Conservation (phyloP, 2,797 vertebrate genomes). For the Ciconia nigra region DNA sequence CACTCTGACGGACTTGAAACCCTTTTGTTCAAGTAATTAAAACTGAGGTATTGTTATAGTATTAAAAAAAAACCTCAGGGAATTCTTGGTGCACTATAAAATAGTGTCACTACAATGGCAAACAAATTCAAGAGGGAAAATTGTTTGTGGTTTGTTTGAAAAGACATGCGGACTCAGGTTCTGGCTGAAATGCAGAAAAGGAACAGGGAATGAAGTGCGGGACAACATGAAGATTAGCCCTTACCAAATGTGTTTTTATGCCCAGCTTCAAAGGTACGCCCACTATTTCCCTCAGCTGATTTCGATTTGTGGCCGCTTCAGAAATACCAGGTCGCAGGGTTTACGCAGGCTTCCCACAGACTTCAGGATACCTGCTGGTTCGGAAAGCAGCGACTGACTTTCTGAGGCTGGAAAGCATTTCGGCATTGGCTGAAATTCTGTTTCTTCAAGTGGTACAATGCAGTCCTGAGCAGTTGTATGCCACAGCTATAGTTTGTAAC, state of each 20-base stretch:
- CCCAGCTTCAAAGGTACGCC: not conserved
- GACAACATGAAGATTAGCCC: not conserved
- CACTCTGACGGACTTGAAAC: conserved; percentile 85
- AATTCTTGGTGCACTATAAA: not conserved
- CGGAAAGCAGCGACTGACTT: not conserved
- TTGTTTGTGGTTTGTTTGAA: not conserved
- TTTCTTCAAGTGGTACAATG: not conserved
- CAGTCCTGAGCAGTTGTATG: not conserved
- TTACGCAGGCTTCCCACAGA: not conserved
- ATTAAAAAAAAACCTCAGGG: conserved; percentile 40
- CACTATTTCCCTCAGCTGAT: not conserved
- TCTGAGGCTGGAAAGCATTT: not conserved
- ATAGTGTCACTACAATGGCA: not conserved
- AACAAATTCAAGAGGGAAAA: not conserved
- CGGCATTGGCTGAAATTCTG: not conserved
- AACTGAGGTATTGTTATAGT: conserved; percentile 54
- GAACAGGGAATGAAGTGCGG: not conserved
- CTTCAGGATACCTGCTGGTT: not conserved
- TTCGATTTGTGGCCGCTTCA: fast-evolving
- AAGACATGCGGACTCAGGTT: fast-evolving
- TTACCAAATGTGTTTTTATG: not conserved
- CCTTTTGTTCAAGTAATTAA: conserved; percentile 84
- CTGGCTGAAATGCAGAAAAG: not conserved
- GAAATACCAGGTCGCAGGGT: not conserved
- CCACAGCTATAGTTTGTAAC: not conserved